Conservation (phyloP, 2,113 vertebrate genomes). For the Centropristis striata region DNA sequence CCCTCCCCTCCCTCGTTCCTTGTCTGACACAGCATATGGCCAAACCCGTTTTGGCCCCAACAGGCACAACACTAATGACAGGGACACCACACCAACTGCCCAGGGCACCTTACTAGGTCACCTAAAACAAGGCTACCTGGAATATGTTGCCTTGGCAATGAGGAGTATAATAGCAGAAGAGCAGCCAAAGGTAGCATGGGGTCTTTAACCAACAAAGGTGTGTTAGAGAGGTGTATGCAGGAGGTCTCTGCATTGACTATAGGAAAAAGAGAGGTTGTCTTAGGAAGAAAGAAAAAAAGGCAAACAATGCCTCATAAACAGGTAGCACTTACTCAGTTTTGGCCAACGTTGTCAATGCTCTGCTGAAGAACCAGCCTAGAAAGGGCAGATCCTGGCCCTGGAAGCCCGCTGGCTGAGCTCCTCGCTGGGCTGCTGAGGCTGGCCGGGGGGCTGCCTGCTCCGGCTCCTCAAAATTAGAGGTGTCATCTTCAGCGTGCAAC, state of each 20-base stretch:
- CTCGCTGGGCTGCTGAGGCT: constrained; percentile 89
- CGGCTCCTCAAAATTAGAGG: constrained; percentile 99
- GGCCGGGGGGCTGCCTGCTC: constrained; percentile 92
- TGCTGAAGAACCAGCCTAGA: constrained; percentile 98
- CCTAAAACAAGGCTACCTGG: constrained; percentile 63
- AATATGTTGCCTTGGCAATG: constrained; percentile 64
- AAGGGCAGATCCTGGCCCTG: constrained; percentile 95
- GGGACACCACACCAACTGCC: constrained; percentile 51
- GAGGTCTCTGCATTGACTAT: constrained; percentile 28
- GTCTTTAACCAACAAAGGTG: constrained; percentile 60
- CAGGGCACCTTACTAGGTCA: constrained; percentile 50
- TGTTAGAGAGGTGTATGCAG: constrained; percentile 45
- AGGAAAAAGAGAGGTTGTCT: constrained; percentile 9
- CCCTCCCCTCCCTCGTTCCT: constrained; percentile 52
- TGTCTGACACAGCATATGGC: constrained; percentile 67
- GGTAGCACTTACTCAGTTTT: constrained; percentile 95
- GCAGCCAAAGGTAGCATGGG: constrained; percentile 59
- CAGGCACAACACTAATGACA: constrained; percentile 57
- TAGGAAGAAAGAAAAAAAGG: constrained; percentile 5
- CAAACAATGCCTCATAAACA: constrained; percentile 59
- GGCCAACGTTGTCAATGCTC: constrained; percentile 91
- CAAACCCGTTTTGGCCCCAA: constrained; percentile 61
- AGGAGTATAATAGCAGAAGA: constrained; percentile 40
- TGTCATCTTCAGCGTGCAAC: constrained; percentile 97
- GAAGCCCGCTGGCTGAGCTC: constrained; percentile 92